phyloP scores from a whole-genome alignment of 2,113 vertebrate genomes.

The Centropus unirufus region DNA sequence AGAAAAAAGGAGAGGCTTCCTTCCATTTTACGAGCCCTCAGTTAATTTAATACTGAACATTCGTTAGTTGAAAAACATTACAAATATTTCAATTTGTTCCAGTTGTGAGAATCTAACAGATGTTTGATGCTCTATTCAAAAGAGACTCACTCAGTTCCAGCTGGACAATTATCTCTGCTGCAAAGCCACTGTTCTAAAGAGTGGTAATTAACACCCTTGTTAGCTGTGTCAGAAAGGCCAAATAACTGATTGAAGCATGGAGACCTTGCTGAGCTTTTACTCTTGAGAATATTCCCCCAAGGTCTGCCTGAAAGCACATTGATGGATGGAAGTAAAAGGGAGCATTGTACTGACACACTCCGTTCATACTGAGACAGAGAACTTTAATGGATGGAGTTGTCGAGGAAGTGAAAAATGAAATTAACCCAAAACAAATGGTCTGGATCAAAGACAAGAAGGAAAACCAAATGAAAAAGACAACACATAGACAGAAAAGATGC shows the following conservation, averaged over 20 bases:
- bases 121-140: slow-evolving; percentile 41
- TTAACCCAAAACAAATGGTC: slow-evolving; percentile 50
- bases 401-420: slow-evolving; percentile 42
- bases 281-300: slow-evolving; percentile 21
- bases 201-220: slow-evolving; percentile 59
- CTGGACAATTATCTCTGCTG: slow-evolving; percentile 49
- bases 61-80: slow-evolving; percentile 19
- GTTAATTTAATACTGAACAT: slow-evolving; percentile 19
- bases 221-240: slow-evolving; percentile 62
- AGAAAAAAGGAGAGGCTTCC: neutral
- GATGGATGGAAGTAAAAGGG: slow-evolving; percentile 3
- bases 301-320: slow-evolving; percentile 21
- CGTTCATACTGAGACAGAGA: neutral
- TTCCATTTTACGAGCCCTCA: slow-evolving; percentile 6
- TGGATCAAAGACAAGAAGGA: slow-evolving; percentile 37
- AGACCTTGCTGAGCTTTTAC: slow-evolving; percentile 47
- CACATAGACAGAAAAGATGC: neutral
- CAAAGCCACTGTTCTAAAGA: slow-evolving; percentile 46
- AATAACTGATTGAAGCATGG: slow-evolving; percentile 56
- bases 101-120: slow-evolving; percentile 46
- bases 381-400: slow-evolving; percentile 38
- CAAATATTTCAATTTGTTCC: slow-evolving; percentile 39
- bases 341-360: slow-evolving; percentile 3
- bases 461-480: slow-evolving; percentile 24
- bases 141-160: slow-evolving; percentile 43